Evolutionary conservation across 2,888 invertebrate genomes (phyloP), one percentile per base, ranked within the genome.

Genomic region (Nomada flava): DNA sequence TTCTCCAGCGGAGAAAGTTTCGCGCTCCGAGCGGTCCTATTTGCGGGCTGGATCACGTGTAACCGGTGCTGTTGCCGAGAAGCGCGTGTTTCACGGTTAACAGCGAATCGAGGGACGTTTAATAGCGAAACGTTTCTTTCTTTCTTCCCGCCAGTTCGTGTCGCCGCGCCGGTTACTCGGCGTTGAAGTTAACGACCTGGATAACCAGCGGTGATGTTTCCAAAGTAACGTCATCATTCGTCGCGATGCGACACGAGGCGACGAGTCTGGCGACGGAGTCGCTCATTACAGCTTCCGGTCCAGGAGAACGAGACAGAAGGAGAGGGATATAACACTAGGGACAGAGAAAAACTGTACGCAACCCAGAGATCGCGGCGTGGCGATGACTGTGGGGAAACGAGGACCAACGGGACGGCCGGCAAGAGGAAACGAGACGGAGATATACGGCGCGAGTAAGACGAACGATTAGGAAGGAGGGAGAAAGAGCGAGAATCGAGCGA

Each of bases 241-340:
- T 73, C 85, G 68, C 83, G 84, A 84, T 82, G 78, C 84, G 79
- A 85, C 81, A 84, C 85, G 89, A 88, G 84, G 85, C 88, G 86
- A 84, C 86, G 90, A 89, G 91, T 90, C 92, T 91, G 91, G 91
- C 90, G 91, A 91, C 91, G 90, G 91, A 92, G 91, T 89, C 91
- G 90, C 92, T 93, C 92, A 92, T 93, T 92, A 92, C 92, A 88
- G 85, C 92, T 93, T 93, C 93, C 93, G 93, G 92, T 91, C 91
- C 88, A 88, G 83, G 84, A 82, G 81, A 79, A 78, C 73, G 83
- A 82, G 71, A 53, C 64, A 74, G 82, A 75, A 79, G 72, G 79
- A 85, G 76, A 72, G 60, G 47, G 47, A 15, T 10, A 47, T 15
- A 47, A 15, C 13, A 15, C 47, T 15, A 10, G 47, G 47, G 47